Base-by-base conservation (phyloP, 2,888 invertebrate species). In the Netelia melanura region DNA sequence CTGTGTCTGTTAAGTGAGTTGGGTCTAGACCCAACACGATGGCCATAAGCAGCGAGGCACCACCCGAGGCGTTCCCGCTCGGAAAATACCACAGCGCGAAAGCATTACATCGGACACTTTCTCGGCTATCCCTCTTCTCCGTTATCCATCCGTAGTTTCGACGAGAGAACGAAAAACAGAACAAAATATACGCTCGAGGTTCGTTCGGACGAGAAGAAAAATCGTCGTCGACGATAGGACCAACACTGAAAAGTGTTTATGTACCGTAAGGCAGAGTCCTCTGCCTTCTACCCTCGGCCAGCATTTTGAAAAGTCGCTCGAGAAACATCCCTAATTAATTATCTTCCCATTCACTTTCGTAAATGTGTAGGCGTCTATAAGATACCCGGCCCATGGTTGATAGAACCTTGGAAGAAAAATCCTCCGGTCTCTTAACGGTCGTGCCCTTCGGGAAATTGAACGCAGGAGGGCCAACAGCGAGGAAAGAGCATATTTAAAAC, bases 291-390 rank as follows among this genome's bases (percentile, higher is more conserved):
- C 6, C 0, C 38, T 6, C 6, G 38, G 38, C 6, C 6, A 38
- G 6, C 6, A 38, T 76, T 83, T 83, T 54, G 52, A 48, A 70
- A 17, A 38, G 62, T 30, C 44, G 48, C 62, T 80, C 58, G 64
- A 76, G 75, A n/a, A 80, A 80, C 75, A 65, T 48, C 79, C 83
- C 58, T 75, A 75, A 83, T 83, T 83, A 83, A 80, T 80, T 75
- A 75, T 48, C 38, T 11, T 56, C 10, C 65, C 62, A 43, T 68
- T 48, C 62, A 25, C 64, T 64, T 61, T 52, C 25, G 25, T 44
- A 61, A 61, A 30, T 44, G 48, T 38, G 25, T 21, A 43, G 21
- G 30, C 43, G 9, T 70, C 2, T 38, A 38, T 44, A 48, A 62
- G 43, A 21, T 52, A 17, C 21, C 56, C 2, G 70, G 23, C 52